A percentile compares a stretch with the other conserved stretches of the same genome.
phyloP scores from a whole-genome alignment of 2,113 vertebrate genomes.

The Plectropomus leopardus region DNA sequence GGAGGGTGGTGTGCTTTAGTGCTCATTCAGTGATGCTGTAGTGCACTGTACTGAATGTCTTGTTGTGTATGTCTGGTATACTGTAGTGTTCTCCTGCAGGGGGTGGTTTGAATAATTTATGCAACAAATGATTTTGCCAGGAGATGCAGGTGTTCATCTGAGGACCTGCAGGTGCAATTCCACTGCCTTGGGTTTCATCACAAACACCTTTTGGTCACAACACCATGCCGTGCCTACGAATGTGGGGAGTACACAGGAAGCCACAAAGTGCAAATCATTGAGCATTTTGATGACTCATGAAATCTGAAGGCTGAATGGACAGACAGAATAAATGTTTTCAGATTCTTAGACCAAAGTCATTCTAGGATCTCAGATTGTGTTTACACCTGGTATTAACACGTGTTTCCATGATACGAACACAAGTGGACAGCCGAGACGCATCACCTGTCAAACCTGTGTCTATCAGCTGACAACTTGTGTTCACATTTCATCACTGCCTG shows the following conservation, averaged over 20 bases:
- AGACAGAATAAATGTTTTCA: background rate
- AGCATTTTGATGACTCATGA: background rate
- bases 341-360: background rate
- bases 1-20: background rate
- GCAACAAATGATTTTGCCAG: constrained; percentile 75
- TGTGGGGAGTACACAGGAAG: background rate
- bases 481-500: too few relatives aligned
- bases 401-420: too few relatives aligned
- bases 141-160: constrained; percentile 71
- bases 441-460: too few relatives aligned
- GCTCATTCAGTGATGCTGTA: background rate
- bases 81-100: constrained; percentile 39
- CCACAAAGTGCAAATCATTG: background rate
- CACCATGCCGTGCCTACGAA: background rate
- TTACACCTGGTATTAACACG: too few relatives aligned
- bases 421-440: too few relatives aligned
- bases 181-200: constrained; percentile 69
- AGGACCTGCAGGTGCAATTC: constrained; percentile 43
- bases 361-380: constrained; percentile 5
- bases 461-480: too few relatives aligned
- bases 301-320: constrained; percentile 4
- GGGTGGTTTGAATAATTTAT: constrained; percentile 78
- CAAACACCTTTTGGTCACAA: constrained; percentile 44
- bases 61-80: constrained; percentile 43
- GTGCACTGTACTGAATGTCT: constrained; percentile 13